Evolutionary conservation across 2,113 vertebrate species (phyloP).

Genomic region (Hemiscyllium ocellatum): DNA sequence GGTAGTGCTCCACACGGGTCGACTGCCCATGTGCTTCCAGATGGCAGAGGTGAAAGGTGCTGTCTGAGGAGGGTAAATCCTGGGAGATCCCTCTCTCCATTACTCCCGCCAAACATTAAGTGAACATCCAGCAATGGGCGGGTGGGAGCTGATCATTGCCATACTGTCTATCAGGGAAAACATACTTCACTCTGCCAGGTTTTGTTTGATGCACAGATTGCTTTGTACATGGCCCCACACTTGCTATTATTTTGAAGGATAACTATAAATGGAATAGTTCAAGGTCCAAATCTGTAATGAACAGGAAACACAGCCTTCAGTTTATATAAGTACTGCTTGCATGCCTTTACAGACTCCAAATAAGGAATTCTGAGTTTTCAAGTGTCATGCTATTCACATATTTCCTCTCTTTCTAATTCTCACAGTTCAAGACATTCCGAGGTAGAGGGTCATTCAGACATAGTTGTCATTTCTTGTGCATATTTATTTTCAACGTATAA

Average conservation of each 20-base stretch:
- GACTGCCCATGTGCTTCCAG: not conserved
- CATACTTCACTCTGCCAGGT: not conserved
- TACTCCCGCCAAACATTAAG: not conserved
- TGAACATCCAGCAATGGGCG: not conserved
- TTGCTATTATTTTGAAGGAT: slow-evolving; percentile 57
- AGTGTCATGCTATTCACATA: slow-evolving; percentile 56
- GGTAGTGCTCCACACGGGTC: no score
- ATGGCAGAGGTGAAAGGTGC: not conserved
- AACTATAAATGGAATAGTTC: slow-evolving; percentile 73
- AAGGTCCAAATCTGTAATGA: slow-evolving; percentile 59
- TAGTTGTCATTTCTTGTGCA: slow-evolving; percentile 67
- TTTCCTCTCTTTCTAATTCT: slow-evolving; percentile 70
- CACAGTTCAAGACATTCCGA: slow-evolving; percentile 72
- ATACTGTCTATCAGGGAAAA: not conserved
- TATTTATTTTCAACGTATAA: slow-evolving; percentile 87
- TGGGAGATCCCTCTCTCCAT: no score
- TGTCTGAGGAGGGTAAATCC: no score
- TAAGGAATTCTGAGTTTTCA: slow-evolving; percentile 64
- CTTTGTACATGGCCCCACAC: not conserved
- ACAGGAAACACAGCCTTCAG: slow-evolving; percentile 57
- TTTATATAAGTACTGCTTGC: slow-evolving; percentile 62
- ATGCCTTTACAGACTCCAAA: slow-evolving; percentile 65
- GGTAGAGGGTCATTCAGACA: slow-evolving; percentile 68
- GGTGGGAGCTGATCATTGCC: not conserved
- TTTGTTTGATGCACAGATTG: not conserved